Evolutionary conservation across 2,797 vertebrate species (phyloP).

Genomic region (Pseudotriccus pelzelni): DNA sequence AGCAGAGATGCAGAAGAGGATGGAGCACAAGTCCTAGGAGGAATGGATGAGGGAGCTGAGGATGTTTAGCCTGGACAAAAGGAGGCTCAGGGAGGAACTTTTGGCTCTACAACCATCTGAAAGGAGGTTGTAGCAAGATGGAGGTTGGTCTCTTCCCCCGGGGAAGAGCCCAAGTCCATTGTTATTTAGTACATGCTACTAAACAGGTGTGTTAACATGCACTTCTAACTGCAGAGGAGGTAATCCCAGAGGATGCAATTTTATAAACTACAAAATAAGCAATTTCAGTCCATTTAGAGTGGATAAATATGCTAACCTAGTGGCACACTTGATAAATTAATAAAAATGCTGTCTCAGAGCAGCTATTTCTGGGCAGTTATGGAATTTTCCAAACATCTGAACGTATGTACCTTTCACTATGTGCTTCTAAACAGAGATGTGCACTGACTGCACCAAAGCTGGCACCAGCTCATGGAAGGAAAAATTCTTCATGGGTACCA

Average conservation of each 20-base stretch:
- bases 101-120: neutral
- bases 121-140: neutral
- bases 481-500: neutral
- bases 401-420: neutral
- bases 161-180: neutral
- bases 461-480: neutral
- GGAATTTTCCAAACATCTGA: conserved; percentile 34
- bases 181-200: neutral
- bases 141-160: neutral
- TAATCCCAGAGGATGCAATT: neutral
- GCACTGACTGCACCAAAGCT: neutral
- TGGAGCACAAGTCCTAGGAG: neutral
- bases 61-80: neutral
- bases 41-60: neutral
- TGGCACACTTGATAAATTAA: neutral
- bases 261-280: neutral
- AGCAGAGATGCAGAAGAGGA: fast-evolving
- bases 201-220: fast-evolving
- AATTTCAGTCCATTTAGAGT: neutral
- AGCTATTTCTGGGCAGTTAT: neutral
- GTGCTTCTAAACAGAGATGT: neutral
- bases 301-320: neutral
- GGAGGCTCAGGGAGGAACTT: neutral
- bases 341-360: neutral
- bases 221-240: neutral